A percentile compares a stretch with the other conserved stretches of the same genome.
These are phyloP conservation scores for Hephaestus fuliginosus DNA, from an alignment of 2,797 vertebrate species.

Conservation along the genomic window DNA sequence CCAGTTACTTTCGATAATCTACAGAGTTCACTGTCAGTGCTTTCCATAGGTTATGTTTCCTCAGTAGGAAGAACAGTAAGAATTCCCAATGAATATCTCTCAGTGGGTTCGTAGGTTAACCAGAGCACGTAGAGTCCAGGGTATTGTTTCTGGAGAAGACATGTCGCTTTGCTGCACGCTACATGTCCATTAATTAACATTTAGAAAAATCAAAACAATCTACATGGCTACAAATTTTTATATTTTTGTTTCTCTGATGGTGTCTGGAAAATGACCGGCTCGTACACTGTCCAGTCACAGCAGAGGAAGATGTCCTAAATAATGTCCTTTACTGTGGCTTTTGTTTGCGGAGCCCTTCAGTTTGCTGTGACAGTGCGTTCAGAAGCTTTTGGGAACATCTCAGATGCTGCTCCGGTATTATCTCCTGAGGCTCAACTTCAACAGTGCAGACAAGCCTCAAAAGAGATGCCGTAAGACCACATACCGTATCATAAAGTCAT, in stretches of 20 bases:
- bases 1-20: constrained; percentile 39
- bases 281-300: neutral
- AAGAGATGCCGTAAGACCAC: neutral
- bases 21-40: constrained; percentile 38
- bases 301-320: constrained; percentile 13
- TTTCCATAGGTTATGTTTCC: constrained; percentile 18
- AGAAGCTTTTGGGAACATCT: constrained; percentile 16
- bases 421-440: constrained; percentile 6
- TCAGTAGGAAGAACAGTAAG: constrained; percentile 5
- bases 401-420: neutral
- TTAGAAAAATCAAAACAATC: neutral
- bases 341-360: constrained; percentile 12
- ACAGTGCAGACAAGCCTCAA: neutral
- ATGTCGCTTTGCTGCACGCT: neutral
- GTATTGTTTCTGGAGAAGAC: neutral
- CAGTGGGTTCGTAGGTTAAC: constrained; percentile 13
- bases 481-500: neutral
- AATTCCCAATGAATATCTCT: constrained; percentile 27
- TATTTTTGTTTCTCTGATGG: neutral
- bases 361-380: constrained; percentile 12
- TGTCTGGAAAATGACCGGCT: neutral
- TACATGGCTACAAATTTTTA: neutral
- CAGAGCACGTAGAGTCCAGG: neutral
- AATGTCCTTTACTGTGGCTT: constrained; percentile 3
- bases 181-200: neutral